A percentile compares a stretch with the other conserved stretches of the same genome.
These are phyloP conservation scores for Drosophila suboccidentalis DNA, from an alignment of 2,888 invertebrate genomes.

Conservation along the genomic window DNA sequence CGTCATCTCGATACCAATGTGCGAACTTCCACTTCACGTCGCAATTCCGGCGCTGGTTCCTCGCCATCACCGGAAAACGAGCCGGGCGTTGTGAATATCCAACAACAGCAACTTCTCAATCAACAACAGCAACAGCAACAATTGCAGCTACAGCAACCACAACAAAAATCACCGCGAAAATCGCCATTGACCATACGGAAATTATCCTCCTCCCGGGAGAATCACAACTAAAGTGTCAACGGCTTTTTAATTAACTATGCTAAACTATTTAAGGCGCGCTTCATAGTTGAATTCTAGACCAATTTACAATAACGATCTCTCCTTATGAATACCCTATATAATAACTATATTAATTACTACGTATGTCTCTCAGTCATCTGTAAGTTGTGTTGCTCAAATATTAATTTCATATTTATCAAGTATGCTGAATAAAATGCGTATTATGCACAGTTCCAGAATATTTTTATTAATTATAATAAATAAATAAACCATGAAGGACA, in stretches of 20 bases:
- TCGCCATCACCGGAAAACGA: conserved; percentile 88
- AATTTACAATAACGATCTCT: conserved; percentile 57
- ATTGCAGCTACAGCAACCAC: conserved; percentile 35
- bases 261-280: conserved; percentile 27
- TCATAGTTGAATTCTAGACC: conserved; percentile 70
- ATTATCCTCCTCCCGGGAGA: conserved; percentile 79
- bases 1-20: conserved; percentile 95
- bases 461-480: background rate
- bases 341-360: conserved; percentile 1
- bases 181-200: conserved; percentile 86
- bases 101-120: conserved; percentile 21
- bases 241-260: conserved; percentile 9
- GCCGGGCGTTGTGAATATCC: conserved; percentile 79
- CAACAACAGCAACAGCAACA: conserved; percentile 43
- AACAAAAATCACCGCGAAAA: conserved; percentile 85
- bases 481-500: background rate
- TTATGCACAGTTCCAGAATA: conserved; percentile 31
- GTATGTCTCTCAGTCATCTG: conserved; percentile 18
- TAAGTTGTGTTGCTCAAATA: conserved; percentile 21
- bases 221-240: conserved; percentile 48
- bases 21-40: conserved; percentile 88
- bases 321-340: conserved; percentile 25
- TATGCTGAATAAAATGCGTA: conserved; percentile 41
- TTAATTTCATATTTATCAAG: conserved; percentile 23
- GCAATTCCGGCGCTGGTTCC: conserved; percentile 88